A percentile compares a stretch with the other conserved stretches of the same genome.
phyloP scores from a whole-genome alignment of 2,797 vertebrate species.

The Lycodopsis pacificus region DNA sequence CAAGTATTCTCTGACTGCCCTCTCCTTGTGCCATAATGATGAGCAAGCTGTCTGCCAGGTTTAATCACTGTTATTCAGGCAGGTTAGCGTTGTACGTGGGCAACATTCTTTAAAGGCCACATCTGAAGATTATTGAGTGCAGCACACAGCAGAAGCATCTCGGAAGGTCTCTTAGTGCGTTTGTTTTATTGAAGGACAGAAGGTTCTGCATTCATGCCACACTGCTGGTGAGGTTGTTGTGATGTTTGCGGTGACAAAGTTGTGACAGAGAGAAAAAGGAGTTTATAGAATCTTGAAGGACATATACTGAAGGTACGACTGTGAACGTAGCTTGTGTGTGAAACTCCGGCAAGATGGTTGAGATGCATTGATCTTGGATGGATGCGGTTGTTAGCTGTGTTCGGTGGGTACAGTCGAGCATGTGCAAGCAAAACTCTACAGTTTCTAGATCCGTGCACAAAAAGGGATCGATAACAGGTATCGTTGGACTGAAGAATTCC shows the following conservation, averaged over 20 bases:
- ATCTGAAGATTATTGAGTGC: slow-evolving; percentile 48
- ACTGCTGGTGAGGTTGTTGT: background rate
- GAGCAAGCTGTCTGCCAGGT: slow-evolving; percentile 66
- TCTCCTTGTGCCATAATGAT: slow-evolving; percentile 73
- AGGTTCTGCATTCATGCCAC: background rate
- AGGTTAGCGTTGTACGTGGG: slow-evolving; percentile 63
- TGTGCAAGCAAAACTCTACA: no score
- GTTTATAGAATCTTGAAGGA: background rate
- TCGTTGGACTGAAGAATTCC: no score
- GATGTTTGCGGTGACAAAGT: background rate
- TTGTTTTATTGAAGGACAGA: slow-evolving; percentile 35
- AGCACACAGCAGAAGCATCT: slow-evolving; percentile 20
- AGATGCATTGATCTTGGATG: background rate
- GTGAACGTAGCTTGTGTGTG: no score
- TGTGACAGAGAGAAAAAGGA: no score
- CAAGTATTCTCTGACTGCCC: slow-evolving; percentile 65
- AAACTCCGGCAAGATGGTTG: no score
- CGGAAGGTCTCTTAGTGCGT: background rate
- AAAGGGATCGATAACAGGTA: no score
- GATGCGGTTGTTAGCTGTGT: no score
- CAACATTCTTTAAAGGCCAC: slow-evolving; percentile 62
- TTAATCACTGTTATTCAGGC: slow-evolving; percentile 73
- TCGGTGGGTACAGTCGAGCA: no score
- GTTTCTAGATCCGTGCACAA: no score
- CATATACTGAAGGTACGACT: background rate